Conservation (phyloP, 2,113 vertebrate genomes). For the Anolis sagrei region DNA sequence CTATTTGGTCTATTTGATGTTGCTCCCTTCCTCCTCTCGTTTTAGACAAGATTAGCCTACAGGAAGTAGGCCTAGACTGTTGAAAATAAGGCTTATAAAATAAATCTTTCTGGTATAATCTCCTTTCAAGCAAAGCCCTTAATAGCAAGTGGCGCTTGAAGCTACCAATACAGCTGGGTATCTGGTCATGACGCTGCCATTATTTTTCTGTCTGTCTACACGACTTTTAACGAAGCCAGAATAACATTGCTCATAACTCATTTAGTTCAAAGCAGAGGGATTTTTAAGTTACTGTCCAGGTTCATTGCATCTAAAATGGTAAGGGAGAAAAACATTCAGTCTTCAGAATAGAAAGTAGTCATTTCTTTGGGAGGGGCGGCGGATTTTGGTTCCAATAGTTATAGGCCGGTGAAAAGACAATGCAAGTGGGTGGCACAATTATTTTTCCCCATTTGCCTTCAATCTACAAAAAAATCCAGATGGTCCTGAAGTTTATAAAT, state of each 20-base stretch:
- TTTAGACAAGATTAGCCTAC: conserved; percentile 1
- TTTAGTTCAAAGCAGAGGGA: neutral
- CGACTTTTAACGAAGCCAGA: neutral
- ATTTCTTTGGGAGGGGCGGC: no score
- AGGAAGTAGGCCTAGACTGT: neutral
- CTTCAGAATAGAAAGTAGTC: neutral
- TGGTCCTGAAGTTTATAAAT: no score
- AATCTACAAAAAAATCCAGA: no score
- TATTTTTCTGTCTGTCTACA: conserved; percentile 33
- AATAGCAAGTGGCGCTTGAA: neutral
- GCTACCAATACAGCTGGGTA: neutral
- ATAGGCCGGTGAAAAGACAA: neutral
- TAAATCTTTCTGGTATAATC: neutral
- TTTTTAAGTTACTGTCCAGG: neutral
- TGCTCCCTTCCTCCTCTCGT: neutral
- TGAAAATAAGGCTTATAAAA: conserved; percentile 21
- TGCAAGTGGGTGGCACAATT: neutral
- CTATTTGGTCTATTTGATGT: neutral
- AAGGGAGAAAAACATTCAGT: neutral
- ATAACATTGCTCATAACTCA: neutral
- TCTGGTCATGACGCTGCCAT: neutral
- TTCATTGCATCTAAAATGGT: neutral
- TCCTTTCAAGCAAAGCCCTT: neutral
- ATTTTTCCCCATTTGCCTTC: no score
- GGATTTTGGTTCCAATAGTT: neutral